These are phyloP conservation scores for Lycaon pictus DNA, from an alignment of 2,113 vertebrate species.

Conservation along the genomic window DNA sequence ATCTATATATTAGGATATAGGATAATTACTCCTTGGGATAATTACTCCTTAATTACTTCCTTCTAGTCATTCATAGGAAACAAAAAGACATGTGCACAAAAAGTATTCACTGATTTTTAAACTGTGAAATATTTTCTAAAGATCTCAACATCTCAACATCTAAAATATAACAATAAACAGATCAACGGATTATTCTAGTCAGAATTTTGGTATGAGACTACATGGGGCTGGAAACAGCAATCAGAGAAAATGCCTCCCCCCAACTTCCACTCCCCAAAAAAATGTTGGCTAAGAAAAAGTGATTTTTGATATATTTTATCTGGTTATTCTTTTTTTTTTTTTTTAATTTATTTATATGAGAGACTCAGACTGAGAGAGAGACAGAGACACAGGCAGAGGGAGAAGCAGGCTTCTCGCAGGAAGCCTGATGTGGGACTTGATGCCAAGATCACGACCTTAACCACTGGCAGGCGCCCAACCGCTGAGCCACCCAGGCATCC, in stretches of 20 bases:
- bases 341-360: too few species aligned
- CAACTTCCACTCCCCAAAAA: background rate
- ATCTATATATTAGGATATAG: background rate
- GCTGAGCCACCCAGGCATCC: too few species aligned
- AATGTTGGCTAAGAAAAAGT: background rate
- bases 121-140: background rate
- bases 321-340: background rate
- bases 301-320: background rate
- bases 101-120: background rate
- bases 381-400: too few species aligned
- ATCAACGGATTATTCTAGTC: background rate
- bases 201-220: conserved; percentile 7
- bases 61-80: background rate
- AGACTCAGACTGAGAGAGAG: too few species aligned
- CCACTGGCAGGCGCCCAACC: too few species aligned
- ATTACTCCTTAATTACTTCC: background rate
- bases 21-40: background rate
- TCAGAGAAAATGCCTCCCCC: background rate
- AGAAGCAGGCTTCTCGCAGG: too few species aligned
- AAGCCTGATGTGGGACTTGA: too few species aligned
- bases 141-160: background rate
- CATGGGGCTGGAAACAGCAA: background rate
- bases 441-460: too few species aligned
- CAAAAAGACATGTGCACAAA: background rate
- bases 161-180: conserved; percentile 15